phyloP scores from a whole-genome alignment of 2,888 invertebrate genomes.

The Ectropis crepuscularia region DNA sequence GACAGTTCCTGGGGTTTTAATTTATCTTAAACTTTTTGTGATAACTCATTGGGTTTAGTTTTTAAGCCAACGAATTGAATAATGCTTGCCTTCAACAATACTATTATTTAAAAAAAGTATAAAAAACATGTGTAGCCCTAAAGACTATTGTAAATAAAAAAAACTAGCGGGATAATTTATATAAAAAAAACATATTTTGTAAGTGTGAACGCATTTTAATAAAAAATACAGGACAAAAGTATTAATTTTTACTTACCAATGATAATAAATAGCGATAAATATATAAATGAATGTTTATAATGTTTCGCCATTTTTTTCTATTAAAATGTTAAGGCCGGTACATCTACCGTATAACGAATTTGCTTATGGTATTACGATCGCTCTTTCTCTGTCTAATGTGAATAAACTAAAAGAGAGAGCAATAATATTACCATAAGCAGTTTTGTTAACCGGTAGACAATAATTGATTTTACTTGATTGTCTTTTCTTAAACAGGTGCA shows the following conservation, averaged over 20 bases:
- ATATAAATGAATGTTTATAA: conserved; percentile 30
- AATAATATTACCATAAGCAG: too few relatives aligned
- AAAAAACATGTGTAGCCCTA: conserved; percentile 67
- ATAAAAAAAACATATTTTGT: conserved; percentile 64
- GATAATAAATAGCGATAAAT: conserved; percentile 79
- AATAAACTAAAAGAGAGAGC: too few relatives aligned
- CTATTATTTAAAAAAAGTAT: conserved; percentile 57
- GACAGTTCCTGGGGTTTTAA: conserved; percentile 64
- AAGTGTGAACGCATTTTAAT: conserved; percentile 67
- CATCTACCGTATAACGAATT: background rate
- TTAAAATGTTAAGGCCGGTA: conserved; percentile 8
- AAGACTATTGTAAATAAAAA: conserved; percentile 79
- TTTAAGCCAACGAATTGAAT: conserved; percentile 53
- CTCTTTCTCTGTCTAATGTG: too few relatives aligned
- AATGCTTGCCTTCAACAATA: conserved; percentile 74
- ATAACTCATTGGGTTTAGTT: conserved; percentile 49
- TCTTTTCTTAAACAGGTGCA: too few relatives aligned
- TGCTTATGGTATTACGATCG: too few relatives aligned
- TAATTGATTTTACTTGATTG: too few relatives aligned
- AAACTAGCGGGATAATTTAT: conserved; percentile 70
- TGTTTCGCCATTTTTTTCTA: conserved; percentile 29
- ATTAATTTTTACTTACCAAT: conserved; percentile 68
- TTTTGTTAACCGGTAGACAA: too few relatives aligned
- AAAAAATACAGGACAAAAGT: conserved; percentile 60
- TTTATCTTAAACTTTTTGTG: conserved; percentile 52